A percentile compares a stretch with the other conserved stretches of the same genome.
These are phyloP conservation scores for Porites divaricata DNA, from an alignment of 92 coral and sea anemone species.

Conservation along the genomic window DNA sequence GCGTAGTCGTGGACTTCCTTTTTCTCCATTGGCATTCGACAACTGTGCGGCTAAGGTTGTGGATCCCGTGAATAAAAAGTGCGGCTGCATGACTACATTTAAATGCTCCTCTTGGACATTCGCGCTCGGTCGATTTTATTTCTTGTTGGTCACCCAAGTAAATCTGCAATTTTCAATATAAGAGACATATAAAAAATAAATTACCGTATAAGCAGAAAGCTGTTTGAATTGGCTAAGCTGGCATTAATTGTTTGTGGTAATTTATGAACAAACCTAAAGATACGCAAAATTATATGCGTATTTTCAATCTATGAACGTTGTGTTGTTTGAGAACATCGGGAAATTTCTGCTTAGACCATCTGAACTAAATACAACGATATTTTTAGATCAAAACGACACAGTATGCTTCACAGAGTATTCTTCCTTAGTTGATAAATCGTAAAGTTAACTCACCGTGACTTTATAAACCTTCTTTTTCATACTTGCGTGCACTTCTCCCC, in stretches of 20 bases:
- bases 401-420: too few relatives aligned
- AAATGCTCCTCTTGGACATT: conserved; percentile 48
- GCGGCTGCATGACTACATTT: conserved; percentile 61
- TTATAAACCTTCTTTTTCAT: neutral
- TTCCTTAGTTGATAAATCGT: too few relatives aligned
- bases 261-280: conserved; percentile 8
- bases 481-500: neutral
- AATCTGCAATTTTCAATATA: neutral
- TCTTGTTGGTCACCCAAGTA: conserved; percentile 29
- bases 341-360: conserved; percentile 10
- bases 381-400: too few relatives aligned
- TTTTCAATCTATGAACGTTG: neutral
- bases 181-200: neutral
- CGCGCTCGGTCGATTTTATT: conserved; percentile 50
- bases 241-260: conserved; percentile 9
- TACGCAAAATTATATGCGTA: conserved; percentile 1
- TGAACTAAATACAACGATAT: neutral
- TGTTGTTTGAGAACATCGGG: conserved; percentile 5
- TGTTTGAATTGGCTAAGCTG: conserved; percentile 10
- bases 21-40: conserved; percentile 53
- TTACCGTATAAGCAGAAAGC: neutral
- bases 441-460: neutral
- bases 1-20: neutral
- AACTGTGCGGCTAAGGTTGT: conserved; percentile 51
- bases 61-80: conserved; percentile 54